phyloP scores from a whole-genome alignment of 2,888 invertebrate species.

The Eulithis testata region DNA sequence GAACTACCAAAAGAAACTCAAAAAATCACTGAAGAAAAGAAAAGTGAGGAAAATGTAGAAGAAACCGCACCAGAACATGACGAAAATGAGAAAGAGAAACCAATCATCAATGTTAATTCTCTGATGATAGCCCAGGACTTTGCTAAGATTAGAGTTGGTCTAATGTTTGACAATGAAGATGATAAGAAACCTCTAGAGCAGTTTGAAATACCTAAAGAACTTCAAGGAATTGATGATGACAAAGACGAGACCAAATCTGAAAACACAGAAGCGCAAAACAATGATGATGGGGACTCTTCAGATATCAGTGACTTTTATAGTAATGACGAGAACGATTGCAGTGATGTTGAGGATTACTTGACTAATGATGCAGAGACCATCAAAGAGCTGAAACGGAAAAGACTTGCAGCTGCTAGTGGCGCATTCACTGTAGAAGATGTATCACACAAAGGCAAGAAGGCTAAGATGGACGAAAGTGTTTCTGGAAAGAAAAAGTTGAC shows the following conservation, averaged over 20 bases:
- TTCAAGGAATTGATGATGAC: slow-evolving; percentile 76
- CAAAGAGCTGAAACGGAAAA: slow-evolving; percentile 76
- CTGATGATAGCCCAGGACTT: slow-evolving; percentile 91
- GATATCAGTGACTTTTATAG: slow-evolving; percentile 88
- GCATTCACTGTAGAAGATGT: slow-evolving; percentile 82
- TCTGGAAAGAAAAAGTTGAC: slow-evolving; percentile 86
- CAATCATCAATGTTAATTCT: slow-evolving; percentile 68
- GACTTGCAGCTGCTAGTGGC: slow-evolving; percentile 81
- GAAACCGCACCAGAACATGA: slow-evolving; percentile 51
- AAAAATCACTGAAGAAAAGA: slow-evolving; percentile 48
- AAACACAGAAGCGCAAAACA: slow-evolving; percentile 54
- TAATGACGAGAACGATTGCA: slow-evolving; percentile 85
- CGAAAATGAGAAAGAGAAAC: slow-evolving; percentile 56
- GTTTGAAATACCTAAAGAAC: slow-evolving; percentile 70
- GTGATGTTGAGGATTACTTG: slow-evolving; percentile 80
- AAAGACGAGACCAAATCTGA: slow-evolving; percentile 57
- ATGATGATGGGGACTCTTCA: slow-evolving; percentile 84
- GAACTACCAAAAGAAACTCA: slow-evolving; percentile 49
- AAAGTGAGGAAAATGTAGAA: slow-evolving; percentile 50
- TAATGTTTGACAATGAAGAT: slow-evolving; percentile 87
- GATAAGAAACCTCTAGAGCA: slow-evolving; percentile 86
- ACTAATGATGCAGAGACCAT: slow-evolving; percentile 76
- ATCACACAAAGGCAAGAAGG: slow-evolving; percentile 67
- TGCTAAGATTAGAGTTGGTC: slow-evolving; percentile 90
- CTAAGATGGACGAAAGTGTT: slow-evolving; percentile 51